These are phyloP conservation scores for Drosophila prostipennis DNA, from an alignment of 2,888 invertebrate genomes.

Conservation along the genomic window DNA sequence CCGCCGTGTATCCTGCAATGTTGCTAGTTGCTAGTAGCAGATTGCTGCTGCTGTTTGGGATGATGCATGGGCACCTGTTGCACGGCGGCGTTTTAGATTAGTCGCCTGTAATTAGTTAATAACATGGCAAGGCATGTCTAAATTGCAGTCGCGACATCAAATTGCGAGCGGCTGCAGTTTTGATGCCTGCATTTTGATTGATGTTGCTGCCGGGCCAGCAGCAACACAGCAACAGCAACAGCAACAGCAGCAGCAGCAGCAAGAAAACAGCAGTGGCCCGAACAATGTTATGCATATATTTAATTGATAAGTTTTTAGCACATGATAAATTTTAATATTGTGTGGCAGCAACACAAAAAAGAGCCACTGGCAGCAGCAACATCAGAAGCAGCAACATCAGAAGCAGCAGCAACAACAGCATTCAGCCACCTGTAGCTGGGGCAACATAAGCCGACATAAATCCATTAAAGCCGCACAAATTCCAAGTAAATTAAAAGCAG, in stretches of 20 bases:
- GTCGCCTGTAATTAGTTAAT: constrained; percentile 83
- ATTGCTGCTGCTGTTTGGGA: constrained; percentile 36
- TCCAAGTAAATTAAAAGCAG: constrained; percentile 77
- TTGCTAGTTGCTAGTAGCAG: constrained; percentile 10
- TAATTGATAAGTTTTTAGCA: constrained; percentile 84
- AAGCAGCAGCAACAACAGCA: constrained; percentile 17
- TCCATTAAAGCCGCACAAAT: constrained; percentile 76
- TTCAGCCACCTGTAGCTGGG: constrained; percentile 32
- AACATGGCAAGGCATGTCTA: constrained; percentile 82
- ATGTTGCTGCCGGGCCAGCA: constrained; percentile 78
- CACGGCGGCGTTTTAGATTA: constrained; percentile 80
- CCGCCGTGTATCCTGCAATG: constrained; percentile 21
- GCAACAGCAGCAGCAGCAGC: too few species aligned
- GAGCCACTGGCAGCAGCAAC: constrained; percentile 18
- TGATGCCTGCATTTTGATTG: constrained; percentile 76
- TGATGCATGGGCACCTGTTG: constrained; percentile 69
- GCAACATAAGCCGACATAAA: constrained; percentile 76
- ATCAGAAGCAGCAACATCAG: constrained; percentile 10
- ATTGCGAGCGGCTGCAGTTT: constrained; percentile 56
- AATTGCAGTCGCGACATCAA: constrained; percentile 77
- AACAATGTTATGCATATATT: constrained; percentile 80
- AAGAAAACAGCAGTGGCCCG: constrained; percentile 32
- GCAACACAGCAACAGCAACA: neutral
- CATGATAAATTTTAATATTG: constrained; percentile 82
- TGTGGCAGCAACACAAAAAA: constrained; percentile 32